Evolutionary conservation across 2,888 invertebrate species (phyloP), one percentile per base, ranked within the genome.

Genomic region (Morpho achilles): DNA sequence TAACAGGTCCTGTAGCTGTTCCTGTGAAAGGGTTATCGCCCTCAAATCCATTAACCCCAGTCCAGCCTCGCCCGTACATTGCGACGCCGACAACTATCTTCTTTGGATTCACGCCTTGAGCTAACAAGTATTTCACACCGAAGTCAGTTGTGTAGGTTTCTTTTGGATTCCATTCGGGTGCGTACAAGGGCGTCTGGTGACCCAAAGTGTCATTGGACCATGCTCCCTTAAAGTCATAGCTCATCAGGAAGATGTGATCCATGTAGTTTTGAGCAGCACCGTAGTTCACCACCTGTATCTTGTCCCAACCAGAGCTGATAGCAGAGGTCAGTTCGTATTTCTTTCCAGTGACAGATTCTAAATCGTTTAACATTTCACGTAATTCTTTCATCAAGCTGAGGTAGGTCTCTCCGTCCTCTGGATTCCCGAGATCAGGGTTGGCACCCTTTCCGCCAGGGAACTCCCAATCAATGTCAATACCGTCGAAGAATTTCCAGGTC

Each of bases 371-470:
- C 90, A 90, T 90, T 48, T 80, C 77, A 52, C 90, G 82, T 3
- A 90, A 72, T 67, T 90, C 90, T 54, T 79, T 84, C 90, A 90
- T 90, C 7, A 90, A 71, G 5, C 68, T 64, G 0, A 90, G 84
- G 67, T 90, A 90, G 2, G 80, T 67, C 9, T 82, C 79, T 16
- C 90, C 90, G 44, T 90, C 90, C 48, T 87, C 77, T 42, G 89
- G 88, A 8, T 84, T 75, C 8, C 90, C 90, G 8, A 90, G 79
- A 52, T 83, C 72, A 42, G 89, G 89, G 67, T 89, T 90, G 6
- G 90, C 90, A 10, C 90, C 90, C 59, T 90, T 89, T 60, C 90
- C 90, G 50, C 90, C 90, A 69, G 90, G 90, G 82, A 90, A 90
- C 63, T 90, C 90, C 90, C 90, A 90, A 64, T 90, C 90, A 57